Evolutionary conservation across 2,113 vertebrate species (phyloP).

Genomic region (Cryptotis parvus): DNA sequence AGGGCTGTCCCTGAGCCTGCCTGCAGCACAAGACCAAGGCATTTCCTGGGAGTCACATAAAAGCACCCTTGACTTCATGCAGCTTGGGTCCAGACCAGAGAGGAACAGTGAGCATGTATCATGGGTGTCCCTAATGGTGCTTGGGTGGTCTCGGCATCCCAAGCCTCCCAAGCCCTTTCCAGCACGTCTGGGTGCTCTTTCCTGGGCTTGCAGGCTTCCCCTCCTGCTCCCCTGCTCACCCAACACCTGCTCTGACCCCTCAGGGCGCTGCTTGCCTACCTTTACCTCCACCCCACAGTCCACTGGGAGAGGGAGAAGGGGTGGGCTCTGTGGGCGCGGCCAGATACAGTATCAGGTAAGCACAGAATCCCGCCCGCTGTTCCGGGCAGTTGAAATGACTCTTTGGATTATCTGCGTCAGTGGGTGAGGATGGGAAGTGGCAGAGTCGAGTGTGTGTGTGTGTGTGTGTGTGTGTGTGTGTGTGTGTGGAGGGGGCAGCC

Average conservation of each 20-base stretch:
- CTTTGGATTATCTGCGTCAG: slow-evolving; percentile 45
- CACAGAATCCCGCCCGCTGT: slow-evolving; percentile 11
- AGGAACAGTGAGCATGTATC: accelerated
- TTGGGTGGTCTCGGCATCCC: neutral
- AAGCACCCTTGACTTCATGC: neutral
- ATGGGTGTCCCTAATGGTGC: neutral
- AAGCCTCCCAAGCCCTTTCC: neutral
- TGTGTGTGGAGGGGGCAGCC: neutral
- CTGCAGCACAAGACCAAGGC: neutral
- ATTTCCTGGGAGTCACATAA: neutral
- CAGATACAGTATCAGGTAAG: neutral
- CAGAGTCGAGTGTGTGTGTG: neutral
- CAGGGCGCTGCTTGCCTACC: neutral
- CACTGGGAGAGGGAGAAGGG: neutral
- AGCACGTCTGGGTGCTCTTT: neutral
- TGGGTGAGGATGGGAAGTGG: neutral
- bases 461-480: no score
- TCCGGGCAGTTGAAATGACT: slow-evolving; percentile 43
- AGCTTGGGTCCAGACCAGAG: neutral
- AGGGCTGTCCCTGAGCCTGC: neutral
- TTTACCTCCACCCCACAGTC: neutral
- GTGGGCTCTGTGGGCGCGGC: neutral
- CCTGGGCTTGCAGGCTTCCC: neutral
- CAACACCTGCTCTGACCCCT: neutral
- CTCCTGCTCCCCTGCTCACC: neutral